Evolutionary conservation across 1,140 invertebrate species (phyloP).

Genomic region (Amyelois transitella): DNA sequence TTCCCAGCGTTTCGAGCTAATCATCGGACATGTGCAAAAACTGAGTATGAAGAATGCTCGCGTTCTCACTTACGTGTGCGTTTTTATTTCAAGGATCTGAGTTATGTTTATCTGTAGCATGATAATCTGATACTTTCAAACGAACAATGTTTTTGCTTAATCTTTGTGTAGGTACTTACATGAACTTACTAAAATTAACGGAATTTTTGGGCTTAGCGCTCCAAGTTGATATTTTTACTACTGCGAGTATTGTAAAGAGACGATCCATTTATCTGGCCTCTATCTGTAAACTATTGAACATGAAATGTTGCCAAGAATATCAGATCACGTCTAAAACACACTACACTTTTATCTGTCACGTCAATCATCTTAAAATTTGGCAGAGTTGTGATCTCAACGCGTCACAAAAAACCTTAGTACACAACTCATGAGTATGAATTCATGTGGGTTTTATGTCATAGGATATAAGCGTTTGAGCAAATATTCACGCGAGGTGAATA

Average conservation of each 20-base stretch:
- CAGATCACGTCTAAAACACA: neutral
- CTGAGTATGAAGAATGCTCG: neutral
- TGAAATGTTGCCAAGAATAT: neutral
- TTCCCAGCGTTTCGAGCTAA: constrained; percentile 35
- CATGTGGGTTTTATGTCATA: too few species aligned
- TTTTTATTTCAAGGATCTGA: neutral
- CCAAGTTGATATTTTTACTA: too few species aligned
- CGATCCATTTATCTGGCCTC: too few species aligned
- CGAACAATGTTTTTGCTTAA: too few species aligned
- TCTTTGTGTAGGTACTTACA: too few species aligned
- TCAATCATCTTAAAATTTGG: neutral
- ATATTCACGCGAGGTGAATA: constrained; percentile 12
- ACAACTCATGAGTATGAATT: neutral
- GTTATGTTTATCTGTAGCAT: too few species aligned
- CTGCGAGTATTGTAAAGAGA: too few species aligned
- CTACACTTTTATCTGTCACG: neutral
- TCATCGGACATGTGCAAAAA: constrained; percentile 24
- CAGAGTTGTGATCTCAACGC: neutral
- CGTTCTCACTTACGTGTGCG: neutral
- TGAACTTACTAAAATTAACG: too few species aligned
- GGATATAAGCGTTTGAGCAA: neutral
- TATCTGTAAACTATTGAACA: neutral
- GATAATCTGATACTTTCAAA: too few species aligned
- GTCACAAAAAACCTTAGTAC: constrained; percentile 1
- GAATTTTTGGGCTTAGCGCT: too few species aligned